Evolutionary conservation across 1,140 invertebrate species (phyloP).

Genomic region (Berghia stephanieae): DNA sequence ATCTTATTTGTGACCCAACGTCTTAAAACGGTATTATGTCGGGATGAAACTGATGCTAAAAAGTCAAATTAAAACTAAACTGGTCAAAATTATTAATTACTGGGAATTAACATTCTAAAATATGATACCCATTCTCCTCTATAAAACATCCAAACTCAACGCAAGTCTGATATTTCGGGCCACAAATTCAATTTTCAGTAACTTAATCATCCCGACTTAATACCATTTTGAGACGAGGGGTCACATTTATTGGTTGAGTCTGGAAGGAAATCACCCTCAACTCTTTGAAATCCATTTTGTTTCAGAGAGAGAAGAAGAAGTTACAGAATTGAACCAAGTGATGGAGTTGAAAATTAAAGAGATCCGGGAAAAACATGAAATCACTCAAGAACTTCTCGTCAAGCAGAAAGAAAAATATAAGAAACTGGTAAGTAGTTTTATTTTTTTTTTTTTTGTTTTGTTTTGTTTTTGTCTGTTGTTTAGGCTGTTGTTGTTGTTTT

Average conservation of each 20-base stretch:
- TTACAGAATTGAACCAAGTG: background rate
- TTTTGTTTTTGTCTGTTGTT: background rate
- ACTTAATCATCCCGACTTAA: too few species aligned
- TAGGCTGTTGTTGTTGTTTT: background rate
- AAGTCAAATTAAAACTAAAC: too few species aligned
- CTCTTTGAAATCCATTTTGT: background rate
- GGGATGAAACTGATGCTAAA: too few species aligned
- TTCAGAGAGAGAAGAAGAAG: slow-evolving; percentile 19
- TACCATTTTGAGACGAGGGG: background rate
- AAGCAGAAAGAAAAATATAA: slow-evolving; percentile 9
- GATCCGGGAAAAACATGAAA: background rate
- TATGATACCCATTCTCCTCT: background rate
- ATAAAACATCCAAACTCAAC: too few species aligned
- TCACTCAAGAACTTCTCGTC: slow-evolving; percentile 5
- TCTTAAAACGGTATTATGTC: too few species aligned
- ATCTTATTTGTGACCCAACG: too few species aligned
- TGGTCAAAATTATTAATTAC: too few species aligned
- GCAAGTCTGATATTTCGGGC: too few species aligned
- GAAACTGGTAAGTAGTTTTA: slow-evolving; percentile 2
- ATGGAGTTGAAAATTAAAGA: slow-evolving; percentile 10
- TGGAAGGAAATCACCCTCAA: background rate
- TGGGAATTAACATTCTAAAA: too few species aligned
- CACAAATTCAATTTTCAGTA: too few species aligned
- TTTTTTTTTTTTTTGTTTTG: background rate
- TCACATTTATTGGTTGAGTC: background rate